These are phyloP conservation scores for Galendromus occidentalis DNA, from an alignment of 1,140 invertebrate genomes.

Conservation along the genomic window DNA sequence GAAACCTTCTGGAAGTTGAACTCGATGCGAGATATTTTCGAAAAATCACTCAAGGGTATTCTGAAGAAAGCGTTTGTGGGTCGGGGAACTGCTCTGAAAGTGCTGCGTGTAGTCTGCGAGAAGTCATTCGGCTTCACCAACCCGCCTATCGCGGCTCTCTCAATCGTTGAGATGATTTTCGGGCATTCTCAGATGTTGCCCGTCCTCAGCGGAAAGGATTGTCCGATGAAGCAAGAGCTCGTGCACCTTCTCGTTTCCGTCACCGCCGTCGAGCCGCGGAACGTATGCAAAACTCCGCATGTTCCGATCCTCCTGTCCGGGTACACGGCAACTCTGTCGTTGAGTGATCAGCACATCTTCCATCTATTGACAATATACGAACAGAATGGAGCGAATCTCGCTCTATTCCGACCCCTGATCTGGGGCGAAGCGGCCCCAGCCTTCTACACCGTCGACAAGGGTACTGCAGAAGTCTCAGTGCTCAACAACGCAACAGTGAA, in stretches of 20 bases:
- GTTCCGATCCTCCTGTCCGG: background rate
- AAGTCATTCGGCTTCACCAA: background rate
- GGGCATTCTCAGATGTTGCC: background rate
- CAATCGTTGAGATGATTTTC: background rate
- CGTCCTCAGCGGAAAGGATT: background rate
- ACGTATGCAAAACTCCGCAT: constrained; percentile 1
- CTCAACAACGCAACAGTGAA: constrained; percentile 7
- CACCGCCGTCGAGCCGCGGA: background rate
- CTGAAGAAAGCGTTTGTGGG: background rate
- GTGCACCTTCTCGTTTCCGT: background rate
- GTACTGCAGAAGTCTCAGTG: background rate
- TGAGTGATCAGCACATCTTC: background rate
- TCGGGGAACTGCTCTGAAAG: background rate
- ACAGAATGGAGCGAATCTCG: background rate
- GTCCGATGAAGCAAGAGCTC: background rate
- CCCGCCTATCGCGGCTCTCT: background rate
- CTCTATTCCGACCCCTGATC: background rate
- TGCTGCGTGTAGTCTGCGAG: background rate
- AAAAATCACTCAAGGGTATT: background rate
- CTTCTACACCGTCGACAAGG: constrained; percentile 1
- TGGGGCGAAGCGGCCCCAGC: background rate
- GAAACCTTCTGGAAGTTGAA: background rate
- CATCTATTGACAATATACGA: background rate
- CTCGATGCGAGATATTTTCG: background rate
- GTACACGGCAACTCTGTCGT: background rate